Conservation (phyloP, 2,113 vertebrate species). For the Cyphomyrus plagiostoma region DNA sequence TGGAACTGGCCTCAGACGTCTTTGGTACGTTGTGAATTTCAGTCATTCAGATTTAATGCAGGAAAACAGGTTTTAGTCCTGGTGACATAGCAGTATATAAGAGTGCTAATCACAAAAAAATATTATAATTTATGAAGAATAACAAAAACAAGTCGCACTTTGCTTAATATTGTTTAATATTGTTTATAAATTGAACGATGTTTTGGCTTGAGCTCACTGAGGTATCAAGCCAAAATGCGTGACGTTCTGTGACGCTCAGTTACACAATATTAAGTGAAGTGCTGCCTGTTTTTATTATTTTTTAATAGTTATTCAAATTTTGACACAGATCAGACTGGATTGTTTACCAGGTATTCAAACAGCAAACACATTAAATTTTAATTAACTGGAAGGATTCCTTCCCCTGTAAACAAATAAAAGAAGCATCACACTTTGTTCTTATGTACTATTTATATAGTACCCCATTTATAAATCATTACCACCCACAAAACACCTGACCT, state of each 20-base stretch:
- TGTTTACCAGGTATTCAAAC: neutral
- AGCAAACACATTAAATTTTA: neutral
- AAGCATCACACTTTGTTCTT: neutral
- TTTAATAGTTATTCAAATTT: neutral
- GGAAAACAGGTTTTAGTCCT: neutral
- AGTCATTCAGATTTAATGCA: neutral
- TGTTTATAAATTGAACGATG: too few relatives aligned
- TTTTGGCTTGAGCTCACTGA: too few relatives aligned
- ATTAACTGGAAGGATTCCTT: neutral
- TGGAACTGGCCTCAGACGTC: too few relatives aligned
- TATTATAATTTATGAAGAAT: too few relatives aligned
- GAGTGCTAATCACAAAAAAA: too few relatives aligned
- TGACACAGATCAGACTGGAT: neutral
- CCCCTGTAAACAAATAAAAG: neutral
- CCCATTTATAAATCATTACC: neutral
- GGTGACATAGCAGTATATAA: too few relatives aligned
- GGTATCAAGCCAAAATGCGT: too few relatives aligned
- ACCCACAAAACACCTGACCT: neutral
- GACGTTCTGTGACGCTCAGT: too few relatives aligned
- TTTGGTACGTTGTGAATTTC: neutral
- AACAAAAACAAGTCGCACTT: too few relatives aligned
- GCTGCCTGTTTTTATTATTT: too few relatives aligned
- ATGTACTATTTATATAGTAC: neutral
- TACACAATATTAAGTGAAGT: too few relatives aligned
- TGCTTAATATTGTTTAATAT: too few relatives aligned